These are phyloP conservation scores for Helarctos malayanus DNA, from an alignment of 2,797 vertebrate genomes.

Conservation along the genomic window DNA sequence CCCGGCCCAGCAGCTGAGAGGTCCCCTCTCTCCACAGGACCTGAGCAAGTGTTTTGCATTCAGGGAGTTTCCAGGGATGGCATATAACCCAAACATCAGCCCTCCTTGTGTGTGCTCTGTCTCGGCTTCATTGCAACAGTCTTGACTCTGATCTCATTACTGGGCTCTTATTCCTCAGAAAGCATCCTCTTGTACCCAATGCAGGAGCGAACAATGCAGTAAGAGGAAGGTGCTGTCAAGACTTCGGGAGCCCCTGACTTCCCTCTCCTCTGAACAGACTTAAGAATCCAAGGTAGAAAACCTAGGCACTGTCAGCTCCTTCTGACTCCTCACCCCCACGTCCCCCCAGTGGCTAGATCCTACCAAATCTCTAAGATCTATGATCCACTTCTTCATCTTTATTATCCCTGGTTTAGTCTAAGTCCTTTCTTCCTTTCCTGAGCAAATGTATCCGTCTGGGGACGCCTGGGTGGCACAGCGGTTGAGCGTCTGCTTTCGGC, in stretches of 20 bases:
- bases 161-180: neutral
- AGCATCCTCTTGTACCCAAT: neutral
- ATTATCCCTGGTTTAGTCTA: neutral
- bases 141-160: neutral
- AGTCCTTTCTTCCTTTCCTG: neutral
- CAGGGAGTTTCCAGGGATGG: neutral
- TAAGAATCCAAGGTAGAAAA: neutral
- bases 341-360: neutral
- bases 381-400: neutral
- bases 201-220: neutral
- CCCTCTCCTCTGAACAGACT: neutral
- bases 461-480: too few species aligned
- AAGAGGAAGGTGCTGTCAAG: neutral
- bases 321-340: neutral
- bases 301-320: neutral
- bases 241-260: neutral
- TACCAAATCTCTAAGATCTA: neutral
- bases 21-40: neutral
- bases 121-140: neutral
- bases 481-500: too few species aligned
- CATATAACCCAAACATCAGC: neutral
- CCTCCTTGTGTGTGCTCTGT: neutral
- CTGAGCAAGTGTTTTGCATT: neutral
- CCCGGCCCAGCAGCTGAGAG: neutral
- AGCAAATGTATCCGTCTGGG: neutral